phyloP scores from a whole-genome alignment of 2,888 invertebrate species.

The Hydraecia micacea region DNA sequence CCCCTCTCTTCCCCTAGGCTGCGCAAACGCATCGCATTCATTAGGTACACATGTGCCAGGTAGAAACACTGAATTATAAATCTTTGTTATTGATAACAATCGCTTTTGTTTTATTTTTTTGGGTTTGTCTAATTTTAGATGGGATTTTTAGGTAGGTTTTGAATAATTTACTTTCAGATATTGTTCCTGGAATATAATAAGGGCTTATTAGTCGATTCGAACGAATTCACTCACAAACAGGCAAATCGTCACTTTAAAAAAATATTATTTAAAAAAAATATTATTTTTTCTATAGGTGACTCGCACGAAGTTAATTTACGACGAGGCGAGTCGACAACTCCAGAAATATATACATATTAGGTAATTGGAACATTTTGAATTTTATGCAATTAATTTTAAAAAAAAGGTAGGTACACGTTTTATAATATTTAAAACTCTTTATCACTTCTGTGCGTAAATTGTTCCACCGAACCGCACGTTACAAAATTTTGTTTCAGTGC shows the following conservation, averaged over 20 bases:
- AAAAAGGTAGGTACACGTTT: too few relatives aligned
- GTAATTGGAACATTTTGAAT: too few relatives aligned
- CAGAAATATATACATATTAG: neutral
- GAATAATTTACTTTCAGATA: neutral
- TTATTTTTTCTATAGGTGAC: too few relatives aligned
- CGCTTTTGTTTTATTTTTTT: slow-evolving; percentile 19
- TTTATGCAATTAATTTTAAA: too few relatives aligned
- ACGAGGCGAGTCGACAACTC: neutral
- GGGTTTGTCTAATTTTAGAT: slow-evolving; percentile 1
- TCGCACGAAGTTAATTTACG: too few relatives aligned
- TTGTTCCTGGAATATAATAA: neutral
- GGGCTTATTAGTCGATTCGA: neutral
- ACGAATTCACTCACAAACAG: neutral
- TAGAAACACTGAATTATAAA: slow-evolving; percentile 54
- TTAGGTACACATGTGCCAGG: slow-evolving; percentile 54
- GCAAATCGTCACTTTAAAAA: neutral
- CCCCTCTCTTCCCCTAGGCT: slow-evolving; percentile 37
- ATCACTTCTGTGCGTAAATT: too few relatives aligned
- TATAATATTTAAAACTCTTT: too few relatives aligned
- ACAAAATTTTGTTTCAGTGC: too few relatives aligned
- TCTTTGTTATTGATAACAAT: slow-evolving; percentile 57
- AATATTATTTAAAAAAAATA: too few relatives aligned
- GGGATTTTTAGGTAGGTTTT: neutral
- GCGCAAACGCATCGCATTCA: slow-evolving; percentile 72
- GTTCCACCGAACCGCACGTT: too few relatives aligned